A percentile compares a stretch with the other conserved stretches of the same genome.
Evolutionary conservation across 2,888 invertebrate genomes (phyloP).

Genomic region (Heteromyza rotundicornis): DNA sequence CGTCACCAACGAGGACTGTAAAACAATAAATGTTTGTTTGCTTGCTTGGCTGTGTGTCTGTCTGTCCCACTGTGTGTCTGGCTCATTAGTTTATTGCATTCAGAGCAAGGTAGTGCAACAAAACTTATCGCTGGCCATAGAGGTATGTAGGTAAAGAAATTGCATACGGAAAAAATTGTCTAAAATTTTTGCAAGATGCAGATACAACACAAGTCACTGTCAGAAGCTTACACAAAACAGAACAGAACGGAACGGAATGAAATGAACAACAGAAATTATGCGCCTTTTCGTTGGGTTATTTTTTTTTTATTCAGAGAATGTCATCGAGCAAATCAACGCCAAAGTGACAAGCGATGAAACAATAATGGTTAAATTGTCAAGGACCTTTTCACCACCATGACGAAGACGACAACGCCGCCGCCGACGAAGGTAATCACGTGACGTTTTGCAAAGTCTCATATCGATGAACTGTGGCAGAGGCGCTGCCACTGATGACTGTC

Average conservation of each 20-base stretch:
- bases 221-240: conserved; percentile 5
- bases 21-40: conserved; percentile 4
- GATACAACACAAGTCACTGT: conserved; percentile 1
- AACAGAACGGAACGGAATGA: neutral
- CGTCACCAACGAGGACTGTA: neutral
- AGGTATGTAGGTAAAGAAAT: neutral
- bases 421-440: neutral
- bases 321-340: neutral
- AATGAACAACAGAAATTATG: too few relatives aligned
- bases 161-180: neutral
- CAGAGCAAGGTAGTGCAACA: conserved; percentile 12
- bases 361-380: conserved; percentile 28
- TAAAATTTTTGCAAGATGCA: neutral
- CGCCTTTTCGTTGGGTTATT: too few relatives aligned
- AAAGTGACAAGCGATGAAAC: conserved; percentile 23
- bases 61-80: neutral
- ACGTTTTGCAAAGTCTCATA: too few relatives aligned
- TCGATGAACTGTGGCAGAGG: neutral
- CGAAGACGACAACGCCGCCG: neutral
- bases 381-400: conserved; percentile 14
- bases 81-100: conserved; percentile 29
- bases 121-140: neutral
- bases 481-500: neutral
- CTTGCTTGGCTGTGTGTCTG: conserved; percentile 2
- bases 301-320: too few relatives aligned